phyloP scores from a whole-genome alignment of 2,888 invertebrate species.

The Meteorus cinctellus region DNA sequence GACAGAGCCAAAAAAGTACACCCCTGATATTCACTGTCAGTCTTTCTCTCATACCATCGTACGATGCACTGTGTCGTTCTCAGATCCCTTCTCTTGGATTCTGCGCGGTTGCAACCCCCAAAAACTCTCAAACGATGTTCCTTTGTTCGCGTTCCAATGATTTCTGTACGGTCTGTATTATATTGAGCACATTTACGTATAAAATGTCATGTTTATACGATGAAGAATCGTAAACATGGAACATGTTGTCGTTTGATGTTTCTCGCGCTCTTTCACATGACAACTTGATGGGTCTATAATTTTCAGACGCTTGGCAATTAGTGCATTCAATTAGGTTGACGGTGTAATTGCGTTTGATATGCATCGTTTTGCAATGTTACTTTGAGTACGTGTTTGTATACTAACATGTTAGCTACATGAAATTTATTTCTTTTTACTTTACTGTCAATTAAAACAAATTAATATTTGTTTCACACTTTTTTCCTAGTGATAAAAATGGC shows the following conservation, averaged over 20 bases:
- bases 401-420: not conserved
- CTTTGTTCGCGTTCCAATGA: conserved; percentile 52
- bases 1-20: not conserved
- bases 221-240: not conserved
- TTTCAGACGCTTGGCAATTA: conserved; percentile 29
- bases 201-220: not conserved
- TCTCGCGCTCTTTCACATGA: conserved; percentile 22
- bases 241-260: not conserved
- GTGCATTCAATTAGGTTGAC: conserved; percentile 12
- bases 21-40: not conserved
- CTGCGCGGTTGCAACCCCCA: conserved; percentile 57
- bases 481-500: no score
- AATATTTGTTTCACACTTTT: no score
- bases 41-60: conserved; percentile 19
- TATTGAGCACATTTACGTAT: conserved; percentile 38
- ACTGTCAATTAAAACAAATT: no score
- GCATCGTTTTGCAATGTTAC: conserved; percentile 5
- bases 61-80: conserved; percentile 11
- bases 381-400: not conserved
- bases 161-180: no score
- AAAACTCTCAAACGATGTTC: conserved; percentile 25
- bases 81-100: conserved; percentile 40
- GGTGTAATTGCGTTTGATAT: conserved; percentile 1
- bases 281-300: conserved; percentile 7
- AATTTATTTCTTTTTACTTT: no score